Conservation (phyloP, 2,888 invertebrate species). For the Drosophila planitibia region DNA sequence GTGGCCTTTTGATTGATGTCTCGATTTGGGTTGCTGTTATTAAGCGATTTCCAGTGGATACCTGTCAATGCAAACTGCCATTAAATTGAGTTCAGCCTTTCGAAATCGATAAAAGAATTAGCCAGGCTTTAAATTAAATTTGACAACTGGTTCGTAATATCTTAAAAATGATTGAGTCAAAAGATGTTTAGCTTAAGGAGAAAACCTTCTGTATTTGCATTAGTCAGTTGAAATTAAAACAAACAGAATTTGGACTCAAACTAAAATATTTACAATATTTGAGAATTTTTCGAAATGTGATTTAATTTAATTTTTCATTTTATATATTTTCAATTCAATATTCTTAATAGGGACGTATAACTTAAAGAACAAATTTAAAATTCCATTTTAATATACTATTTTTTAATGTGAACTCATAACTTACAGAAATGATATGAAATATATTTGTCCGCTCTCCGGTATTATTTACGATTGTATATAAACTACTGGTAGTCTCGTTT, state of each 20-base stretch:
- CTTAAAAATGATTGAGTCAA: not conserved
- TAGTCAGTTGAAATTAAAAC: not conserved
- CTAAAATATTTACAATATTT: not conserved
- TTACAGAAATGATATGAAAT: not conserved
- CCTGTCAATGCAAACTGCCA: slow-evolving; percentile 47
- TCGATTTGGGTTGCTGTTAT: slow-evolving; percentile 40
- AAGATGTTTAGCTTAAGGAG: not conserved
- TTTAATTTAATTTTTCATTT: not conserved
- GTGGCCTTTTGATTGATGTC: slow-evolving; percentile 57
- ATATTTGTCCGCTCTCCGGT: not conserved
- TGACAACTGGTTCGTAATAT: not conserved
- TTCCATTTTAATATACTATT: not conserved
- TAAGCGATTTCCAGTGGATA: slow-evolving; percentile 44
- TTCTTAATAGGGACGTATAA: not conserved
- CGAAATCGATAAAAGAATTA: slow-evolving; percentile 16
- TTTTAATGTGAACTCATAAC: not conserved
- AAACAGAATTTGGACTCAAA: not conserved
- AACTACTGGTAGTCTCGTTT: not conserved
- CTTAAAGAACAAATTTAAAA: not conserved
- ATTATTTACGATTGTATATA: not conserved
- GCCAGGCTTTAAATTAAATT: not conserved
- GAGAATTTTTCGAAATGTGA: not conserved
- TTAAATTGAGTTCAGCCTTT: slow-evolving; percentile 15
- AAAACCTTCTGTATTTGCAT: not conserved
- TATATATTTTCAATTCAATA: not conserved